Base-by-base conservation (phyloP, 2,113 vertebrate species). In the Meleagris gallopavo region DNA sequence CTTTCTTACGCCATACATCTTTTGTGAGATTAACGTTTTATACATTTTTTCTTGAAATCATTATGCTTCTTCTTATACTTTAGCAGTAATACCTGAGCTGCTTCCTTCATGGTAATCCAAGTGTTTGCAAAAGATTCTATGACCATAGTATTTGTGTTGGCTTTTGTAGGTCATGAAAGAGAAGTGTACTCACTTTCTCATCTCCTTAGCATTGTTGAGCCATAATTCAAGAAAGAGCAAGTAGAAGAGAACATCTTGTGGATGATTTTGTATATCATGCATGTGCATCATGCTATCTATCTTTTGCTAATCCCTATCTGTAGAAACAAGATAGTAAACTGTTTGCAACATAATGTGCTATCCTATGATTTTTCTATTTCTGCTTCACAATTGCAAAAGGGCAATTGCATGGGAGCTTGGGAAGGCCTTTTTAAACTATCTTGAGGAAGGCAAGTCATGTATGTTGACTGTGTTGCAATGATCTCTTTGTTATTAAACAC, bases 121-220 rank as follows among this genome's bases (percentile, higher is more conserved):
- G 4, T 21, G 10, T 62, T 76, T 83, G 4, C 36, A 76, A 41
- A 73, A 61, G 5, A 0, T 2, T 67, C 43, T 55, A 0, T 65
- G 20, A 24, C 30, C 38, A 22, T 7, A 2, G 14, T 14, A 55
- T 19, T 46, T 22, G 67, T 79, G 41, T 75, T 43, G 32, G 21
- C 43, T 55, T 80, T 79, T 71, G 25, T 38, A 73, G 19, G 29
- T 2, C 79, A 19, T 12, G 46, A 79, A 67, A 27, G 22, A 77
- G 24, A 88, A 67, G 5, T 8, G 15, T 88, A 6, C 21, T 34
- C 0, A 0, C 40, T 60, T 8, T 58, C n/a, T 45, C 71, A 8
- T 11, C 25, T 50, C 1, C 40, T 60, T 15, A 6, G 21, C 0
- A 0, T 25, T 58, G 43, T 4, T 36, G 22, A 76, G 46, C 17